phyloP scores from a whole-genome alignment of 1,140 invertebrate species.

The Drosophila truncata region DNA sequence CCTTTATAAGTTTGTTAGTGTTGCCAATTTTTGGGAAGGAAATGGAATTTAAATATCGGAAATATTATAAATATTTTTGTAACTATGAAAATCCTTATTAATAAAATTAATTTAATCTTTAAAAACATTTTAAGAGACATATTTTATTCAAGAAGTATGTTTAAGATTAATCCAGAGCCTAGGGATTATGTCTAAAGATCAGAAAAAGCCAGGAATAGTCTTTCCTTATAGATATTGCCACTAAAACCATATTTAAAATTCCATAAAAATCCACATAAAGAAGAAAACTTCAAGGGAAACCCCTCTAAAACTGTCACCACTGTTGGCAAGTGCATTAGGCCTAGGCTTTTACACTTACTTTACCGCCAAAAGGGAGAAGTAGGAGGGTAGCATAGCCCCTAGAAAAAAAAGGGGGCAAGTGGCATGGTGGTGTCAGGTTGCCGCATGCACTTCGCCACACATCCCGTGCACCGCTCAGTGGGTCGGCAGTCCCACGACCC shows the following conservation, averaged over 20 bases:
- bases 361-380: not conserved
- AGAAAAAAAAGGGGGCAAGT: constrained; percentile 33
- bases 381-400: constrained; percentile 3
- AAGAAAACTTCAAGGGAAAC: not conserved
- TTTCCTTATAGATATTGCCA: not conserved
- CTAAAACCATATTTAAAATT: too few species aligned
- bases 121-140: not conserved
- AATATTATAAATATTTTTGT: not conserved
- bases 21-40: constrained; percentile 5
- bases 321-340: constrained; percentile 60
- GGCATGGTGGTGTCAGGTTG: constrained; percentile 59
- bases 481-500: constrained; percentile 53
- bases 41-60: not conserved
- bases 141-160: not conserved
- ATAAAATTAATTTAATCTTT: not conserved
- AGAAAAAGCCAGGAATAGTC: not conserved
- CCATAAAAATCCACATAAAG: not conserved
- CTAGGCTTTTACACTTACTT: constrained; percentile 50
- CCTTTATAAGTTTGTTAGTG: not conserved
- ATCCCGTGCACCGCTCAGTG: constrained; percentile 18
- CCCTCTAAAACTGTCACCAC: constrained; percentile 28
- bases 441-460: constrained; percentile 31
- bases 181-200: not conserved
- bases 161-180: not conserved
- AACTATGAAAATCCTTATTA: not conserved